Evolutionary conservation across 2,888 invertebrate genomes (phyloP), one percentile per base, ranked within the genome.

Genomic region (Conistra vaccinii): DNA sequence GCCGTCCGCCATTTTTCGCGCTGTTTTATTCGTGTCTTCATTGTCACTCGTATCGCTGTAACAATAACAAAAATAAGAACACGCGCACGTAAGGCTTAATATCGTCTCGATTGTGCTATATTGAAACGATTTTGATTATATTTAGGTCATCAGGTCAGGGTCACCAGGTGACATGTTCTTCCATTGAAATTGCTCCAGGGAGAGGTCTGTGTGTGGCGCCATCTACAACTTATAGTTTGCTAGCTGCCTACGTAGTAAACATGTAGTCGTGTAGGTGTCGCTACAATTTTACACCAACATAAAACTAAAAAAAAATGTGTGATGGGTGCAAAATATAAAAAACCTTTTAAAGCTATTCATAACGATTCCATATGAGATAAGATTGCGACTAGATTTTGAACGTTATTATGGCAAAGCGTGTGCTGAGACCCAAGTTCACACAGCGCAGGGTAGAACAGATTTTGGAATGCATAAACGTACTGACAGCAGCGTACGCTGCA

Each of bases 11-110:
- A 92, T 92, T 86, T 93, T 93, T 6, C 92, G 88, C 1, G 84
- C 48, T 20, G 81, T 63, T 26, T 83, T 76, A 9, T 85, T 81
- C 0, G 82, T 68, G 4, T 94, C 94, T 60, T 95, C 96, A 26
- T 84, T 89, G 77, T 95, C 96, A 72, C 95, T 95, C 0, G 85
- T 83, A 42, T 96, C 93, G 67, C 95, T 95, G 84, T 61, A 92
- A 86, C 35, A 58, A 65, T 23, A 62, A 58, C 5, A 39, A 42
- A 45, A 66, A 53, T n/a, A 57, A 39, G 23, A 35, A 26, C 1
- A 26, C 10, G 17, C n/a, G 17, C 12, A 14, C 23, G 32, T 17
- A 48, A 14, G 17, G 63, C 26, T 29, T 12, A n/a, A 26, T 62
- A 35, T 48, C 29, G 29, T 29, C 17, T n/a, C 14, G 17, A 48